A percentile compares a stretch with the other conserved stretches of the same genome.
These are phyloP conservation scores for Tipula unca DNA, from an alignment of 2,888 invertebrate species.

Conservation along the genomic window DNA sequence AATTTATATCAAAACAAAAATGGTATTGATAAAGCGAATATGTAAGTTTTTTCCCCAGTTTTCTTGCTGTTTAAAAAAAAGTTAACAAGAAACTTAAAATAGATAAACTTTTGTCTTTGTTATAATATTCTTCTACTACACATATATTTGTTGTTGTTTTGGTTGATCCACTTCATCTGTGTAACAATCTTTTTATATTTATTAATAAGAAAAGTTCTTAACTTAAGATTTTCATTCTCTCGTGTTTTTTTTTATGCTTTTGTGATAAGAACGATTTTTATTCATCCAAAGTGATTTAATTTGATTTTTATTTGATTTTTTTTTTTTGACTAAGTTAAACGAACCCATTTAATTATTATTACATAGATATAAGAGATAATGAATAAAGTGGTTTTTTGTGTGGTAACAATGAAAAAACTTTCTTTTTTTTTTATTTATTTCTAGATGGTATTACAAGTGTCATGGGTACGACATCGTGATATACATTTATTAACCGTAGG, in stretches of 20 bases:
- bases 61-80: neutral
- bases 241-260: neutral
- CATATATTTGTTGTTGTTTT: neutral
- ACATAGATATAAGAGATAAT: neutral
- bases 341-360: neutral
- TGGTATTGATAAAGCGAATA: neutral
- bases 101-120: neutral
- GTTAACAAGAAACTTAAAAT: neutral
- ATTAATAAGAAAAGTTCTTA: slow-evolving; percentile 17
- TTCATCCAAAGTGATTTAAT: neutral
- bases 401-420: neutral
- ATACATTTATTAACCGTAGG: slow-evolving; percentile 85
- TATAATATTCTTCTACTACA: neutral
- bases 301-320: neutral
- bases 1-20: neutral
- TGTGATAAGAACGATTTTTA: slow-evolving; percentile 8
- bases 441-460: slow-evolving; percentile 70
- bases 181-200: slow-evolving; percentile 8
- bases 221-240: neutral
- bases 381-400: neutral
- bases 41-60: neutral
- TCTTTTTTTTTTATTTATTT: slow-evolving; percentile 29
- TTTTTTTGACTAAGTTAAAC: neutral
- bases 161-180: slow-evolving; percentile 18
- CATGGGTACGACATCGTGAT: slow-evolving; percentile 85